Evolutionary conservation across 2,113 vertebrate species (phyloP).

Genomic region (Mugil cephalus): DNA sequence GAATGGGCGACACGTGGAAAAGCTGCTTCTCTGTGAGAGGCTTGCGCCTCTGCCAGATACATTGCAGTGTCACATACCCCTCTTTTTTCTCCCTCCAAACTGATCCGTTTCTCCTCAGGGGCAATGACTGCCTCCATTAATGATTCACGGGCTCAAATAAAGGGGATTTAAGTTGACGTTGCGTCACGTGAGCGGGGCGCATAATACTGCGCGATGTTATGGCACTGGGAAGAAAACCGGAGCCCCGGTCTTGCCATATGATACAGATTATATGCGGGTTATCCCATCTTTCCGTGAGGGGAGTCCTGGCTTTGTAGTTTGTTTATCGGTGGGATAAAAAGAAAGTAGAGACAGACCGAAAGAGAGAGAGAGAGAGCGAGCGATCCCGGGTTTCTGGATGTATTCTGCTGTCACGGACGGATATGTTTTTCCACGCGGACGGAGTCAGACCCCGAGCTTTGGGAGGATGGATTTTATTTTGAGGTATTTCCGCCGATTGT

Average conservation of each 20-base stretch:
- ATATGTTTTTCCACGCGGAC: slow-evolving; percentile 84
- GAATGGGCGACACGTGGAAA: slow-evolving; percentile 75
- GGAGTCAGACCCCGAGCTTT: slow-evolving; percentile 73
- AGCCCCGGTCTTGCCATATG: slow-evolving; percentile 90
- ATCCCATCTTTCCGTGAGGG: slow-evolving; percentile 89
- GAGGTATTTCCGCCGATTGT: slow-evolving; percentile 99
- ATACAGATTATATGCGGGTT: slow-evolving; percentile 90
- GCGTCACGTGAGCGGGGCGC: slow-evolving; percentile 96
- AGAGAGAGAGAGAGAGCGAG: slow-evolving; percentile 57
- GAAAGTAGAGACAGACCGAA: slow-evolving; percentile 44
- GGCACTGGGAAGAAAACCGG: slow-evolving; percentile 88
- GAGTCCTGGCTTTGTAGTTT: slow-evolving; percentile 86
- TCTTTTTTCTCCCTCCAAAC: slow-evolving; percentile 68
- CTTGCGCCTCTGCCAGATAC: slow-evolving; percentile 75
- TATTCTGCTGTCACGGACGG: slow-evolving; percentile 83
- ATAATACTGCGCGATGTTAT: slow-evolving; percentile 94
- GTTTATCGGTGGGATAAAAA: slow-evolving; percentile 50
- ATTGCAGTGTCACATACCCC: slow-evolving; percentile 73
- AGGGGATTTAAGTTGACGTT: slow-evolving; percentile 97
- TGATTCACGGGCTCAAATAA: slow-evolving; percentile 97
- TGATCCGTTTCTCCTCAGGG: slow-evolving; percentile 77
- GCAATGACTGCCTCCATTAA: slow-evolving; percentile 89
- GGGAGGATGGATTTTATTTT: slow-evolving; percentile 99
- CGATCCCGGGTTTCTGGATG: slow-evolving; percentile 73
- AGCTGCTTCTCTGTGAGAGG: slow-evolving; percentile 74